Percentiles rank a stretch among this genome's conserved stretches.
Evolutionary conservation across 2,113 vertebrate genomes (phyloP).

Genomic region (Glareola pratincola): DNA sequence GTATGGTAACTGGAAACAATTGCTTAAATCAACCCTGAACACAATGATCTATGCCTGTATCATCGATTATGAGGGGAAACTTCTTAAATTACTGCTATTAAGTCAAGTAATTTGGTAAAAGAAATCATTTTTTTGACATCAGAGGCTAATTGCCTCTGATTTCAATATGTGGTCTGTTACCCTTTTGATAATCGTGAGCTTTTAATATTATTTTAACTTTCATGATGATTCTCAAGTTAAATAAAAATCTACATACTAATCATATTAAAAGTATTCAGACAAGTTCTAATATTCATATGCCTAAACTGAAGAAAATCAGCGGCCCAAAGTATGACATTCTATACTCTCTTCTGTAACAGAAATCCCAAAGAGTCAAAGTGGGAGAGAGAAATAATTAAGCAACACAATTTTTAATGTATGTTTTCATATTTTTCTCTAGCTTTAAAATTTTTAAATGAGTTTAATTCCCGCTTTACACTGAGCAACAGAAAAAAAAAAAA

Average conservation of each 20-base stretch:
- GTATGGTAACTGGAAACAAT: background rate
- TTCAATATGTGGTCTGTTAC: background rate
- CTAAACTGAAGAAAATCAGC: background rate
- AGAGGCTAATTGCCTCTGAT: background rate
- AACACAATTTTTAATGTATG: rapidly evolving
- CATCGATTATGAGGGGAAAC: background rate
- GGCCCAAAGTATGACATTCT: rapidly evolving
- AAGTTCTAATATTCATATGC: background rate
- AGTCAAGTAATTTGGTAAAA: background rate
- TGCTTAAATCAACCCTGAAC: background rate
- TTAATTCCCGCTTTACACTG: background rate
- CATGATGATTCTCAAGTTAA: background rate
- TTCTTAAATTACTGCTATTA: background rate
- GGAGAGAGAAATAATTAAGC: background rate
- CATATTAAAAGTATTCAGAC: background rate
- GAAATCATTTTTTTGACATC: background rate
- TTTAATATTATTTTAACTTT: background rate
- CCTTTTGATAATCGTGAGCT: background rate
- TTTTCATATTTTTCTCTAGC: background rate
- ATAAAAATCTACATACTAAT: background rate
- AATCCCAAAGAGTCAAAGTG: background rate
- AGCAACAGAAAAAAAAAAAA: background rate
- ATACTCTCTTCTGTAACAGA: background rate
- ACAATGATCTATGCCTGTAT: background rate
- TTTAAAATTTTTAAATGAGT: background rate